Evolutionary conservation across 2,888 invertebrate genomes (phyloP).

Genomic region (Tricholauxania praeusta): DNA sequence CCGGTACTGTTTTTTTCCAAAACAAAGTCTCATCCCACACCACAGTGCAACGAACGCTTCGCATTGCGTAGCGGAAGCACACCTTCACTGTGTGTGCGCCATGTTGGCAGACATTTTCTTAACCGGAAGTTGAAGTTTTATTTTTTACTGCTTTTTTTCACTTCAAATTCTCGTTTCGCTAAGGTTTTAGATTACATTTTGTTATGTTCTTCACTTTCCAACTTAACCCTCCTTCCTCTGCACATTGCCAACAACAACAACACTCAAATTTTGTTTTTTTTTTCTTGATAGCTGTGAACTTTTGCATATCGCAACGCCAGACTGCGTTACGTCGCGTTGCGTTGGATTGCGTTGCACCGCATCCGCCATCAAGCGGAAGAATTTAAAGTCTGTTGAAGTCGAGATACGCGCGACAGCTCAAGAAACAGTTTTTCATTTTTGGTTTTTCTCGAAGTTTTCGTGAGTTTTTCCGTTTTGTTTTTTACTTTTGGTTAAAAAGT

Average conservation of each 20-base stretch:
- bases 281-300: not conserved
- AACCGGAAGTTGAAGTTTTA: conserved; percentile 4
- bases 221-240: not conserved
- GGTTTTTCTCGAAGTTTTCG: not conserved
- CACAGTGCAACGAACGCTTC: not conserved
- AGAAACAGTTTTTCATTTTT: not conserved
- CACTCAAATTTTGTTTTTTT: conserved; percentile 10
- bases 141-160: not conserved
- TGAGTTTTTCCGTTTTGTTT: conserved; percentile 11
- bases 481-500: not conserved
- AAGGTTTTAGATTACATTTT: conserved; percentile 13
- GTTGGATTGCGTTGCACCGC: conserved; percentile 13
- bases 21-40: not conserved
- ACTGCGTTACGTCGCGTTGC: conserved; percentile 1
- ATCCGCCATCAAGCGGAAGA: conserved; percentile 21
- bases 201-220: not conserved
- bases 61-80: not conserved
- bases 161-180: no score
- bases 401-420: conserved; percentile 33
- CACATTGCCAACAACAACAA: not conserved
- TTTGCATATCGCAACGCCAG: conserved; percentile 18
- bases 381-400: conserved; percentile 38
- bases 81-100: conserved; percentile 10
- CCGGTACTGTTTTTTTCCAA: not conserved
- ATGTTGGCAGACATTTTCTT: conserved; percentile 30